phyloP scores from a whole-genome alignment of 2,888 invertebrate species.

The Acholoe squamosa region DNA sequence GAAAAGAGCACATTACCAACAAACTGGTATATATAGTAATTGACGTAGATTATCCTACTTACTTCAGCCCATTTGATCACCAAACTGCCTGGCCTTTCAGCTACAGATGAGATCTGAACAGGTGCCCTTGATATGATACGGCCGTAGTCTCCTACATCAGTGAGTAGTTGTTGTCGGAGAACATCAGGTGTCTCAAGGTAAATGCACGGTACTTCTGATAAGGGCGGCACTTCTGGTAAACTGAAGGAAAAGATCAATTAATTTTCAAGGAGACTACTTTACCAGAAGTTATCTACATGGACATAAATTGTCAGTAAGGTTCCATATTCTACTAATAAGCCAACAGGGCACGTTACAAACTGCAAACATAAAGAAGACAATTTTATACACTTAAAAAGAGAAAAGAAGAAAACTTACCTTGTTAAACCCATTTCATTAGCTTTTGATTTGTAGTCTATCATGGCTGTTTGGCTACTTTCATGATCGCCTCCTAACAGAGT shows the following conservation, averaged over 20 bases:
- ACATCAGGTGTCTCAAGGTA: conserved; percentile 84
- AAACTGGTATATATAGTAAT: too few species aligned
- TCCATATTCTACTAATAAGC: too few species aligned
- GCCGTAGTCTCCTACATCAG: conserved; percentile 76
- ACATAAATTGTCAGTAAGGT: too few species aligned
- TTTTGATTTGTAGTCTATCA: conserved; percentile 66
- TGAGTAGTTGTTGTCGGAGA: conserved; percentile 71
- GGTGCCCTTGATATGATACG: conserved; percentile 80
- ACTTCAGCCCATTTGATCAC: conserved; percentile 85
- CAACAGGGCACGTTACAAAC: too few species aligned
- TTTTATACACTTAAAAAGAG: too few species aligned
- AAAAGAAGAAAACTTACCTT: conserved; percentile 59
- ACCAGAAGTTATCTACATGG: too few species aligned
- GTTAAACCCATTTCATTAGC: conserved; percentile 63
- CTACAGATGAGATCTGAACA: conserved; percentile 84
- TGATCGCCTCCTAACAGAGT: conserved; percentile 58
- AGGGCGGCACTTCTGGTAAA: conserved; percentile 85
- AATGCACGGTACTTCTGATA: conserved; percentile 86
- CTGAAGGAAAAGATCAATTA: conserved; percentile 79
- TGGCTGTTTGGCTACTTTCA: conserved; percentile 57
- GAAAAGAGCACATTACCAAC: too few species aligned
- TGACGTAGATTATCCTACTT: conserved; percentile 57
- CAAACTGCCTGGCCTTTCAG: conserved; percentile 85
- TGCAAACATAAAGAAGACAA: too few species aligned
- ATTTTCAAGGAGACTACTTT: too few species aligned